These are phyloP conservation scores for Antechinus stuartii DNA, from an alignment of 2,113 vertebrate species.

Conservation along the genomic window DNA sequence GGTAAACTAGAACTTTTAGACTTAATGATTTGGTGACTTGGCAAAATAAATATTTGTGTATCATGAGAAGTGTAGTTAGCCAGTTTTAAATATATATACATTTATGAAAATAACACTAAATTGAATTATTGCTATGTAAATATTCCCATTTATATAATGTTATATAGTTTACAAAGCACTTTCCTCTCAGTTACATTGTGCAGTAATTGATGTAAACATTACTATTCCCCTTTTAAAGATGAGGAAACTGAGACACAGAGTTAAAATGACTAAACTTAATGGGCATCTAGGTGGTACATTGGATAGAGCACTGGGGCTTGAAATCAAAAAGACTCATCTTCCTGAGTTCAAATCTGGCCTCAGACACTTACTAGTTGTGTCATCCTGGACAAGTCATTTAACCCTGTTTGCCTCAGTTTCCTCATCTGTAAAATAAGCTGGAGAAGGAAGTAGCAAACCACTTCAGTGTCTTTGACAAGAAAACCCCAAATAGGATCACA, in stretches of 20 bases:
- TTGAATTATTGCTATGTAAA: not conserved
- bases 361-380: not conserved
- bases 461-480: not conserved
- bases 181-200: not conserved
- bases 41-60: not conserved
- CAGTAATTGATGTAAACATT: not conserved
- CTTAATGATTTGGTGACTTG: not conserved
- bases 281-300: not conserved
- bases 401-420: not conserved
- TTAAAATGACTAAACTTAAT: not conserved
- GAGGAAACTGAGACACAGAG: not conserved
- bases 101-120: not conserved
- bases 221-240: not conserved
- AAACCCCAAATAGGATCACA: not conserved
- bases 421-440: not conserved
- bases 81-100: not conserved
- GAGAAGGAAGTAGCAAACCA: not conserved
- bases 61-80: not conserved
- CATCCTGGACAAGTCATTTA: not conserved
- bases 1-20: not conserved
- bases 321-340: not conserved
- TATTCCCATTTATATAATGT: not conserved
- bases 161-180: not conserved
- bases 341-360: not conserved
- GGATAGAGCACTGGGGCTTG: not conserved